Conservation (phyloP, 2,797 vertebrate genomes). For the Tarsius wallacei region DNA sequence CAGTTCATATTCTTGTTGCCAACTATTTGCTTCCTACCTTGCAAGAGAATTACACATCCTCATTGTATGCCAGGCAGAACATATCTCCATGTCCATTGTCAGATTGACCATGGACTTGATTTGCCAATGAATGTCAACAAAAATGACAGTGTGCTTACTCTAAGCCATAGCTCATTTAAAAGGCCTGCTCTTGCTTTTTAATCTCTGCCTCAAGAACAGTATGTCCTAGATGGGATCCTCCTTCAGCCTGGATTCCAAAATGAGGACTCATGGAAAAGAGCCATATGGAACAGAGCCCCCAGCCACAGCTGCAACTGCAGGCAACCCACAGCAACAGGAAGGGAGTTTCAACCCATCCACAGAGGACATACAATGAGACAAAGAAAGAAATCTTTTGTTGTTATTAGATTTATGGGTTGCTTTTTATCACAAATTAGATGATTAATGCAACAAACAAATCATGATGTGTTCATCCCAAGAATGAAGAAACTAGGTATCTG, state of each 20-base stretch:
- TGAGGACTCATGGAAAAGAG: background rate
- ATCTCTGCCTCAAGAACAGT: background rate
- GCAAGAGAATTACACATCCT: background rate
- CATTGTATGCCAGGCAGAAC: background rate
- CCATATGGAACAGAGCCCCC: background rate
- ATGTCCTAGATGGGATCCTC: background rate
- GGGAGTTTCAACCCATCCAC: background rate
- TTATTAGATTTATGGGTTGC: background rate
- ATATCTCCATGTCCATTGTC: background rate
- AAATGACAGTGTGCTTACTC: background rate
- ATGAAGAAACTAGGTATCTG: background rate
- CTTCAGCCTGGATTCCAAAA: constrained; percentile 42
- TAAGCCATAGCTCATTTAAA: background rate
- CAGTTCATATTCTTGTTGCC: background rate
- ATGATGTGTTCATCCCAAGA: background rate
- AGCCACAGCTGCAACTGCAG: background rate
- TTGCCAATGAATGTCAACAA: background rate
- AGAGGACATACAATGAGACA: background rate
- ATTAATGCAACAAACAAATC: background rate
- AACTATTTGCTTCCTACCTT: background rate
- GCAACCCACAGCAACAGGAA: background rate
- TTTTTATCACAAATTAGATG: background rate
- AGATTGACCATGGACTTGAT: background rate
- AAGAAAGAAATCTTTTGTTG: background rate
- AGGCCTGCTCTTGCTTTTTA: background rate